Evolutionary conservation across 35 echinoderm and acorn worm species (phyloP).

Genomic region (Eucidaris tribuloides): DNA sequence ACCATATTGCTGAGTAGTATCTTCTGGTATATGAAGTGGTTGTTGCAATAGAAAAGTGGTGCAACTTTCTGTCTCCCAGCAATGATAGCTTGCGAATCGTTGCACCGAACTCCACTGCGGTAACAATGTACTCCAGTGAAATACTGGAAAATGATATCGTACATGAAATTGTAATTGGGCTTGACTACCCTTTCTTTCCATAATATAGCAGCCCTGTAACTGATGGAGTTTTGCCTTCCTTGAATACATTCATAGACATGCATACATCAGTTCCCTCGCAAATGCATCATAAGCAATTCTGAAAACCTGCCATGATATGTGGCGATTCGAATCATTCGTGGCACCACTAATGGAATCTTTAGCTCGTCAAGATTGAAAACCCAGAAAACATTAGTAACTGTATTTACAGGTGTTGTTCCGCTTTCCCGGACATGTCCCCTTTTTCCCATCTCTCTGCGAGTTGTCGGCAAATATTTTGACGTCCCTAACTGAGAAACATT

Average conservation of each 20-base stretch:
- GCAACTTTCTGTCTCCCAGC: neutral
- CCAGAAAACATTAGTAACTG: conserved; percentile 1
- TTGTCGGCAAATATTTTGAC: neutral
- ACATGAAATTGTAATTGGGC: neutral
- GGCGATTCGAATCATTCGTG: no score
- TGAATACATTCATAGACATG: no score
- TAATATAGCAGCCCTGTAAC: no score
- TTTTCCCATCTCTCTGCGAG: neutral
- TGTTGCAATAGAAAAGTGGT: neutral
- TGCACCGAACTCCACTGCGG: neutral
- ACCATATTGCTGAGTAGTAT: neutral
- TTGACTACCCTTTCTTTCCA: neutral
- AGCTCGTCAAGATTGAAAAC: no score
- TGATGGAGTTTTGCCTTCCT: no score
- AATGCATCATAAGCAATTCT: neutral
- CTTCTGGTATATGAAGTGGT: neutral
- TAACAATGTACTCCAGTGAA: neutral
- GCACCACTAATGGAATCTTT: no score
- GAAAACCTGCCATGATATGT: no score
- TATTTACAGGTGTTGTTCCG: neutral
- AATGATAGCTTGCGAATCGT: neutral
- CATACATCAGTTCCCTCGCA: neutral
- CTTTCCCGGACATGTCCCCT: neutral
- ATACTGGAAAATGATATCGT: neutral
- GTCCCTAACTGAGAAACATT: neutral